phyloP scores from a whole-genome alignment of 2,797 vertebrate genomes.

The Astyanax mexicanus region DNA sequence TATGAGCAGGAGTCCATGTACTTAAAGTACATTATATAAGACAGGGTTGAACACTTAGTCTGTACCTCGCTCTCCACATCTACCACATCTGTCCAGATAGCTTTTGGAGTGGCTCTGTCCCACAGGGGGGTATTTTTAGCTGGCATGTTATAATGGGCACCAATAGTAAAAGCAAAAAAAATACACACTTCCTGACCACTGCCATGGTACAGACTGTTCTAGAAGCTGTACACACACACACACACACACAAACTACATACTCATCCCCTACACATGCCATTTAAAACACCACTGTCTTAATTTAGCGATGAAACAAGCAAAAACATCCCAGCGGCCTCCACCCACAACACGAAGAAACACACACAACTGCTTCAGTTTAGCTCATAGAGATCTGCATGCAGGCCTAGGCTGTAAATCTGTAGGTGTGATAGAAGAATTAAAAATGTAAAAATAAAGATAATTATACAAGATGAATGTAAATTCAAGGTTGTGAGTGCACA shows the following conservation, averaged over 20 bases:
- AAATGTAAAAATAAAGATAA: no score
- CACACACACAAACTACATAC: not conserved
- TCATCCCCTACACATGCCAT: not conserved
- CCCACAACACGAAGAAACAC: not conserved
- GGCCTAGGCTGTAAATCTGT: no score
- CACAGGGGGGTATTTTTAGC: conserved; percentile 54
- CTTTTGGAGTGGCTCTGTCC: not conserved
- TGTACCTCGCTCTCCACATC: not conserved
- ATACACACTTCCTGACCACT: conserved; percentile 42
- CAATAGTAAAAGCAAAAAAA: conserved; percentile 24
- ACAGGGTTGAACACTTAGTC: not conserved
- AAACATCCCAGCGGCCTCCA: conserved; percentile 1
- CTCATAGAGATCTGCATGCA: no score
- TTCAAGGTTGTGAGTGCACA: no score
- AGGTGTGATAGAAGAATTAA: no score
- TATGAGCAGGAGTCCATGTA: no score
- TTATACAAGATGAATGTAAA: no score
- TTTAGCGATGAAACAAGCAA: conserved; percentile 20
- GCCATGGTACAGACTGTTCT: conserved; percentile 29
- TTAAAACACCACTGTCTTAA: conserved; percentile 21
- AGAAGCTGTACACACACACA: not conserved
- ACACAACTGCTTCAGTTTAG: no score
- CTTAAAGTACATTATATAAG: no score
- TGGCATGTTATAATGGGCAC: conserved; percentile 48
- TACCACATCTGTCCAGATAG: not conserved